Base-by-base conservation (phyloP, 2,113 vertebrate species). In the Gila orcuttii region DNA sequence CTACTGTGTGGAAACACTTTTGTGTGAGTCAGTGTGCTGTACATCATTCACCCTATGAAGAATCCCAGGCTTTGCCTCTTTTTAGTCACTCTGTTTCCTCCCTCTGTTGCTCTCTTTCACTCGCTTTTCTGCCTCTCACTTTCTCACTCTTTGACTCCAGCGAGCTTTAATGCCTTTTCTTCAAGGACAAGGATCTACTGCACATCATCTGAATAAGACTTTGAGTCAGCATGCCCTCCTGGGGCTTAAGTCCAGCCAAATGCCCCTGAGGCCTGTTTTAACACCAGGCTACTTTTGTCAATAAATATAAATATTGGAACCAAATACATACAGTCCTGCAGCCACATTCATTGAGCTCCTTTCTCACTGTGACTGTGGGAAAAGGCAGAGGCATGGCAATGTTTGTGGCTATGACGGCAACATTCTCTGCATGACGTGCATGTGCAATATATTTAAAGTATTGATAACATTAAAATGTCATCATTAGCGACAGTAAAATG, bases 151-250 rank as follows among this genome's bases (percentile, higher is more conserved):
- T 92, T 93, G 91, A 92, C 91, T 93, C 92, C 88, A 85, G 90
- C 87, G 90, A 87, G 91, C 92, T 91, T 87, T 94, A 92, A 93
- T 92, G 91, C 91, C 90, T 88, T 93, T 95, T 94, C 91, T 94
- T 93, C 93, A 94, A 93, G 93, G 93, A 93, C 93, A 92, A 92
- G 92, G 87, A 92, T 93, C 91, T 91, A 90, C 85, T 76, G 90
- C 88, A 92, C 91, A 93, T 94, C 92, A 92, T 94, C 90, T 93
- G 92, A 93, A 93, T 94, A 91, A 91, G 92, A 92, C 92, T 93
- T 89, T 90, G 91, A 92, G 91, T 91, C 88, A 78, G 86, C 73
- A 75, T 90, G 90, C 90, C 93, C 91, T 93, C 92, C 92, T 86
- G 88, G 87, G 90, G 91, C 89, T 92, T 92, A 91, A 93, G 88